These are phyloP conservation scores for Rhyacophila brunnea DNA, from an alignment of 1,140 invertebrate genomes.

Conservation along the genomic window DNA sequence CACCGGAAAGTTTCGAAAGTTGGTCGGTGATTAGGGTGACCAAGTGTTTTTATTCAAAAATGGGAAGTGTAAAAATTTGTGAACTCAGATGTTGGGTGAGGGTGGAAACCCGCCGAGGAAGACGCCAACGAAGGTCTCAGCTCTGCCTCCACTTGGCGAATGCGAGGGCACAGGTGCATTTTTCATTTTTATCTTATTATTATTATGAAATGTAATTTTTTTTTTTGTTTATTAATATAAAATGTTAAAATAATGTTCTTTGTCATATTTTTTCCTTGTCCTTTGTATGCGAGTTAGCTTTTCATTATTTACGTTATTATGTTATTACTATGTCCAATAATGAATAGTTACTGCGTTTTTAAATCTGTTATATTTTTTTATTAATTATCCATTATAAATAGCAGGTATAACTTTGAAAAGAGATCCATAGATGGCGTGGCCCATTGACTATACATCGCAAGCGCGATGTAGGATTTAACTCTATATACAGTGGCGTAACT, in stretches of 20 bases:
- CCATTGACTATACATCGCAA: no score
- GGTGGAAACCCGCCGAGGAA: slow-evolving; percentile 26
- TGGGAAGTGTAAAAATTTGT: slow-evolving; percentile 1
- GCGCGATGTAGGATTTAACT: no score
- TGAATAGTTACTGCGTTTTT: background rate
- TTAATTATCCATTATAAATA: no score
- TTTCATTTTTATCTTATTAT: background rate
- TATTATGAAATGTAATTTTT: background rate
- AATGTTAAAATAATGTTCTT: background rate
- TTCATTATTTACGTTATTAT: no score
- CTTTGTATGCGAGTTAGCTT: background rate
- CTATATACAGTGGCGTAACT: no score
- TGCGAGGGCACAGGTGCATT: slow-evolving; percentile 19
- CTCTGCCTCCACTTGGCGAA: slow-evolving; percentile 16
- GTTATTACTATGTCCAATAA: background rate
- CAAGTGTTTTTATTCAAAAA: background rate
- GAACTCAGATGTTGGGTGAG: slow-evolving; percentile 22
- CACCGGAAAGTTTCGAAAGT: no score
- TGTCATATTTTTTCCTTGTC: background rate
- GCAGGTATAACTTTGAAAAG: no score
- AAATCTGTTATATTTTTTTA: background rate
- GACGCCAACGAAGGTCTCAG: slow-evolving; percentile 20
- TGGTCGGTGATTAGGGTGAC: no score
- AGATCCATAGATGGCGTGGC: no score
- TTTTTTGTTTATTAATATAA: background rate